Evolutionary conservation across 2,888 invertebrate genomes (phyloP), one percentile per base, ranked within the genome.

Genomic region (Vanessa cardui): DNA sequence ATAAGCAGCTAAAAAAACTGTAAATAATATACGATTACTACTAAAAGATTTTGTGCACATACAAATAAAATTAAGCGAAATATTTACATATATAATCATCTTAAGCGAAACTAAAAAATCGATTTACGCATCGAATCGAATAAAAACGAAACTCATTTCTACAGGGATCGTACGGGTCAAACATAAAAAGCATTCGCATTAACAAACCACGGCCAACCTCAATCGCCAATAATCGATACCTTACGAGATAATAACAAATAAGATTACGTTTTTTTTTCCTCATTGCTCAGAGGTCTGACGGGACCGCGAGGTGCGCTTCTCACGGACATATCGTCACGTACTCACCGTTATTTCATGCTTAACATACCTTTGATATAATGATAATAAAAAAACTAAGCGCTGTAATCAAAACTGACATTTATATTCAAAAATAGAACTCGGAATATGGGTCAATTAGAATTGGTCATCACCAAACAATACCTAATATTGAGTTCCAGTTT

Each of bases 261-360:
- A 59, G 72, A 65, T 71, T 73, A 69, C 64, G 67, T 71, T 73
- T 73, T 74, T n/a, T 74, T 77, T 71, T 68, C 70, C n/a, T 6
- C 56, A 56, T 72, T 66, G 67, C 67, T 58, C 71, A 50, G 72
- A 62, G 64, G 71, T 76, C 78, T 83, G 83, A 81, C 39, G 39
- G 39, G 80, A 62, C 52, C 80, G 78, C 76, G 78, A 78, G 76
- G 69, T 72, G 74, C 72, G 74, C 77, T 86, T 89, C 88, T 88
- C 88, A 88, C 88, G 88, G n/a, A 31, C 52, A 64, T 60, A 39
- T 45, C 58, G 39, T 69, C 70, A 70, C 70, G 70, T 70, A 62
- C 52, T 21, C 44, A 31, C 67, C 67, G 67, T 67, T 67, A 70
- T 67, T 67, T 67, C 21, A 58, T 62, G 68, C 62, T 64, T 63